Conservation (phyloP, 2,888 invertebrate genomes). For the Noctua fimbriata region DNA sequence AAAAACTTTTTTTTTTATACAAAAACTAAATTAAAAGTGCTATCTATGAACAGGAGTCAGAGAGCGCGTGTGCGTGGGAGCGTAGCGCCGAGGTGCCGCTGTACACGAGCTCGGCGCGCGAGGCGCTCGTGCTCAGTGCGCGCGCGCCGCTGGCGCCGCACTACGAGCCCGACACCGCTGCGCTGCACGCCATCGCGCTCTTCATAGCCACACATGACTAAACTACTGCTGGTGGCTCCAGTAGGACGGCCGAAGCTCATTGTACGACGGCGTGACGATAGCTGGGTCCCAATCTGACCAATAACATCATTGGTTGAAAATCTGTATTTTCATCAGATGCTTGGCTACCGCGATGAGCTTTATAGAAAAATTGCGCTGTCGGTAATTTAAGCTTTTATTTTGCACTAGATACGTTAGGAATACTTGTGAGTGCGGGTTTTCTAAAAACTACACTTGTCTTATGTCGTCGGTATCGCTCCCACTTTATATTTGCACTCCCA, state of each 20-base stretch:
- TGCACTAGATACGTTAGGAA: background rate
- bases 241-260: background rate
- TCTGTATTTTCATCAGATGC: background rate
- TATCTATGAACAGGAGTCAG: slow-evolving; percentile 40
- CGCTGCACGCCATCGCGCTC: slow-evolving; percentile 81
- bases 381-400: background rate
- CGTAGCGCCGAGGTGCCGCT: slow-evolving; percentile 75
- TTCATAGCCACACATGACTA: slow-evolving; percentile 77
- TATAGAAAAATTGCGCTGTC: background rate
- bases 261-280: background rate
- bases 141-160: slow-evolving; percentile 77
- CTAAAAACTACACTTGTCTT: background rate
- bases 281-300: background rate
- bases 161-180: slow-evolving; percentile 72
- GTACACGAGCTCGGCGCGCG: slow-evolving; percentile 75
- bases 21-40: background rate
- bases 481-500: too few species aligned
- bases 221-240: background rate
- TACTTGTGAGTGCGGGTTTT: background rate
- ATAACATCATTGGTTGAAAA: background rate
- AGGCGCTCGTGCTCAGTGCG: slow-evolving; percentile 66
- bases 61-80: slow-evolving; percentile 50
- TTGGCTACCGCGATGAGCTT: background rate
- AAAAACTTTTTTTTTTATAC: background rate
- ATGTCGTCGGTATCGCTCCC: background rate